phyloP scores from a whole-genome alignment of 2,888 invertebrate species.

The Aphodius granarius region DNA sequence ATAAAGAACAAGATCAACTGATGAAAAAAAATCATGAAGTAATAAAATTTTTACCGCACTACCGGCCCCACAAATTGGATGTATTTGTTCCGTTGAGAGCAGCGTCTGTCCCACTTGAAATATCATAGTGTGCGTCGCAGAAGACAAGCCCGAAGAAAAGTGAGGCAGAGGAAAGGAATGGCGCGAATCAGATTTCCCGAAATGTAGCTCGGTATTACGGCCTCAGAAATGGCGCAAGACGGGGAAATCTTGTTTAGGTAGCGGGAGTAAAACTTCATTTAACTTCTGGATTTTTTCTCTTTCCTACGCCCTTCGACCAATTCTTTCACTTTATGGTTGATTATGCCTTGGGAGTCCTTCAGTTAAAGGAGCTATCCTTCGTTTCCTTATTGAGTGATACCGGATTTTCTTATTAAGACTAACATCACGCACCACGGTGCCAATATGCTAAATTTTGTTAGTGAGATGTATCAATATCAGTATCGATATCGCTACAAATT shows the following conservation, averaged over 20 bases:
- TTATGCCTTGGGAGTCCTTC: background rate
- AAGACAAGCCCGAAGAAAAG: background rate
- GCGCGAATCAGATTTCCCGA: background rate
- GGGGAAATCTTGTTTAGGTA: background rate
- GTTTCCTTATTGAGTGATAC: background rate
- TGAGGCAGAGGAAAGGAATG: background rate
- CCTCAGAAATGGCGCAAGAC: background rate
- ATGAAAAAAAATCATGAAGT: background rate
- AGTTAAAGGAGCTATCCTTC: background rate
- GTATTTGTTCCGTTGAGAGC: background rate
- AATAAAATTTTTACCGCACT: background rate
- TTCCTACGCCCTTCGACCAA: background rate
- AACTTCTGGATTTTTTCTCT: background rate
- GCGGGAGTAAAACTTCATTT: background rate
- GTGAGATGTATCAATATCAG: background rate
- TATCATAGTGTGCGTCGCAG: background rate
- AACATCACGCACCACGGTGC: background rate
- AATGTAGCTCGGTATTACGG: background rate
- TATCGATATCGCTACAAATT: background rate
- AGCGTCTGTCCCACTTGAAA: background rate
- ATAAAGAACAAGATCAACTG: background rate
- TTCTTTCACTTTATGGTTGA: background rate
- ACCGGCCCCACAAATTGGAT: background rate
- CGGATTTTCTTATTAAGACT: background rate
- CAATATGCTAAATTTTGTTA: background rate